Evolutionary conservation across 92 coral and sea anemone species (phyloP), one percentile per base, ranked within the genome.

Genomic region (Porites cylindrica): DNA sequence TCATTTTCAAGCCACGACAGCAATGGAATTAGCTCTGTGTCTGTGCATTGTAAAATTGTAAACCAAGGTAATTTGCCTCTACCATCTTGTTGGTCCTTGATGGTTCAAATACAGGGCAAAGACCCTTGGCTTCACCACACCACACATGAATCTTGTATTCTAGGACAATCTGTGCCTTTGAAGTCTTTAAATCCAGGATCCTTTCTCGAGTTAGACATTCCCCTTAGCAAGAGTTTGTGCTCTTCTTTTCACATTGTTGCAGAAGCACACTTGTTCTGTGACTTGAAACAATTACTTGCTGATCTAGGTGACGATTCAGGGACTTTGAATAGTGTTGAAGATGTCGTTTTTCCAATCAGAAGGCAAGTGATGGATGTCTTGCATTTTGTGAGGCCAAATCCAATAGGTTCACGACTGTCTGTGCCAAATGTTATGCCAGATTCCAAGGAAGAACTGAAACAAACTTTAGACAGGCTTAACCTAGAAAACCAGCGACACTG

Each of bases 21-120:
- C 50, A 56, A 53, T 66, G 82, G 83, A 9, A 54, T 56, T 23
- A 26, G 69, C 0, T 21, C 43, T 3, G 68, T 85, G 19, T 63
- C 51, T 26, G 21, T 85, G 60, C 83, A 53, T 56, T 85, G 84
- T n/a, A 85, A 75, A 66, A 54, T 85, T 66, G 77, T 75, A 20
- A 85, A 85, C 73, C 89, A 77, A 59, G 84, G 89, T 23, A 64
- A 38, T 8, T 56, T 76, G 50, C 23, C 69, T 10, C 14, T 85
- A 38, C 53, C 89, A 85, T 64, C 87, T 47, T 58, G 38, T 51
- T 85, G 84, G 89, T 68, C 67, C 10, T 54, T 85, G 51, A 38
- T 85, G 76, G 61, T 85, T 67, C 84, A 24, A 19, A 6, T 85
- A 47, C 75, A 85, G 32, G 67, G 89, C 60, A 54, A 77, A 38